Percentiles rank a stretch among this genome's conserved stretches.
Conservation (phyloP, 2,797 vertebrate species). For the Protonibea diacanthus region DNA sequence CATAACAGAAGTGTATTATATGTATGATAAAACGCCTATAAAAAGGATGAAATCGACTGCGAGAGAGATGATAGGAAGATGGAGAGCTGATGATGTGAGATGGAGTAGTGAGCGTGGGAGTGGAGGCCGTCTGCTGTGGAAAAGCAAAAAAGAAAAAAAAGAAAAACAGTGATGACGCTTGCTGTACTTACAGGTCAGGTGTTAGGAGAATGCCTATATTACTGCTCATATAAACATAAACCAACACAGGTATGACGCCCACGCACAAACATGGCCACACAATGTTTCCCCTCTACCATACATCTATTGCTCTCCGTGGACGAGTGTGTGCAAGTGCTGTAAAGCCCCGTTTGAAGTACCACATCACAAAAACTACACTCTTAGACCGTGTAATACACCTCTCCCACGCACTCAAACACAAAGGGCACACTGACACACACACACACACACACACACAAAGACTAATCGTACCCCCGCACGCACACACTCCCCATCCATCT, state of each 20-base stretch:
- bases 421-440: constrained; percentile 51
- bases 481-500: constrained; percentile 76
- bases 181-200: constrained; percentile 57
- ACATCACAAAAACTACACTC: constrained; percentile 63
- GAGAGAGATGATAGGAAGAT: constrained; percentile 19
- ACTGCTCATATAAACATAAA: constrained; percentile 30
- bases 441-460: constrained; percentile 47
- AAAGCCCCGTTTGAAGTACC: constrained; percentile 61
- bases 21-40: not conserved
- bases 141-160: constrained; percentile 48
- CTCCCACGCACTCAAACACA: constrained; percentile 76
- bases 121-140: constrained; percentile 40
- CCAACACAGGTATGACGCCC: constrained; percentile 19
- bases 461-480: constrained; percentile 64
- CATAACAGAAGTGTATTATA: not conserved
- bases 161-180: constrained; percentile 39
- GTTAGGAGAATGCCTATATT: constrained; percentile 39
- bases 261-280: constrained; percentile 36
- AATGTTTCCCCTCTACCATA: not conserved
- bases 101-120: constrained; percentile 60
- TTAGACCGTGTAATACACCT: constrained; percentile 66
- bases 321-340: constrained; percentile 19
- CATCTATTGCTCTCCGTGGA: constrained; percentile 32
- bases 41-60: not conserved
- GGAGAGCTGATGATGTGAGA: constrained; percentile 35